Evolutionary conservation across 2,888 invertebrate genomes (phyloP), one percentile per base, ranked within the genome.

Genomic region (Volucella inanis): DNA sequence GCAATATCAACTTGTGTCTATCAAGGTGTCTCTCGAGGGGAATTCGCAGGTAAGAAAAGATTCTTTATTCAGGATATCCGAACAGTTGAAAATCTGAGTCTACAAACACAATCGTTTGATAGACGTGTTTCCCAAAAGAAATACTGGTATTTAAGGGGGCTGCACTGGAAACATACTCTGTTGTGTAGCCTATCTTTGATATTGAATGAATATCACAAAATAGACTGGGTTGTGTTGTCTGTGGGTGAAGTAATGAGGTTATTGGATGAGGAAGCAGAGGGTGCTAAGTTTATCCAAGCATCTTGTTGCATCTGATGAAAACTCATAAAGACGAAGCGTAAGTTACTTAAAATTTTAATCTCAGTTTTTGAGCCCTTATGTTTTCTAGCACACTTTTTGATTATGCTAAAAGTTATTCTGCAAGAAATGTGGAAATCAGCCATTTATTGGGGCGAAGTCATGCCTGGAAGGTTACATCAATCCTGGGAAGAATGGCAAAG

Each of bases 131-230:
- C 38, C 0, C 38, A 38, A 38, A n/a, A 55, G n/a, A 55, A n/a
- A 55, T 55, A 31, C 10, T 11, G 31, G 10, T 12, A 55, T 2
- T 31, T 38, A 31, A 55, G 12, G n/a, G 54, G n/a, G n/a, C n/a
- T n/a, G 31, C 54, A 31, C 38, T 55, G 38, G 54, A 55, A 31
- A 55, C 31, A 14, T 55, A 55, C 12, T 31, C 31, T 12, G n/a
- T 8, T 38, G 54, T 55, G 54, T 31, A 55, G 31, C 54, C 38
- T 22, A n/a, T 22, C n/a, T 22, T 55, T 55, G 54, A 55, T 55
- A 14, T 0, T 8, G 38, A 38, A n/a, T 38, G 38, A 55, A 38
- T n/a, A 3, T 22, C 38, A 8, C 11, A 55, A 55, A 38, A 12
- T 8, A 22, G 55, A 31, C n/a, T 55, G 55, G 55, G 55, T 31